Percentiles rank a stretch among this genome's conserved stretches.
Evolutionary conservation across 2,113 vertebrate genomes (phyloP).

Genomic region (Oryctolagus cuniculus): DNA sequence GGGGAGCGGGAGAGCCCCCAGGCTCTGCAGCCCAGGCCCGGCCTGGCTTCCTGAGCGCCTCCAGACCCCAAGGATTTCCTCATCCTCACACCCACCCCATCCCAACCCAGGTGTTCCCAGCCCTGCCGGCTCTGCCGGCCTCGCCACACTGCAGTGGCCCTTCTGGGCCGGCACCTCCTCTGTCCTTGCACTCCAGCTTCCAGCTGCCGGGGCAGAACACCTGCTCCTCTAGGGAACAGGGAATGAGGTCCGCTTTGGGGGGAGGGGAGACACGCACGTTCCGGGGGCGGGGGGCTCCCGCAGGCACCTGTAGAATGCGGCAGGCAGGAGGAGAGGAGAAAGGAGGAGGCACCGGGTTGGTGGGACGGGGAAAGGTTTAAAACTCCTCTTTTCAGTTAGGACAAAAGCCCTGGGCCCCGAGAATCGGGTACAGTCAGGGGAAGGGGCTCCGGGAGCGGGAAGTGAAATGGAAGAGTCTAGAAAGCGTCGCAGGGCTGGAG

Average conservation of each 20-base stretch:
- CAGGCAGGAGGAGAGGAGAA: neutral
- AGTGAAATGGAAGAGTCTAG: neutral
- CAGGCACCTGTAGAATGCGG: constrained; percentile 64
- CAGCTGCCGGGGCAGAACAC: neutral
- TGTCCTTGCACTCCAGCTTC: neutral
- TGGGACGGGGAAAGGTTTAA: neutral
- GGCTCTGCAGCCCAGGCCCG: neutral
- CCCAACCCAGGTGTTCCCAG: neutral
- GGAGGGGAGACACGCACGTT: no score
- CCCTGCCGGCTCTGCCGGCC: neutral
- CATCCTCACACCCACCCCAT: neutral
- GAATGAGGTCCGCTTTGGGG: neutral
- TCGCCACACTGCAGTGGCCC: constrained; percentile 1
- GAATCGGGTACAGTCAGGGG: no score
- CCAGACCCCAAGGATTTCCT: neutral
- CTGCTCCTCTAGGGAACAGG: neutral
- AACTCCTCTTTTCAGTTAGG: neutral
- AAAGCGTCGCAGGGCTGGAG: neutral
- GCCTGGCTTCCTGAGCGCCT: neutral
- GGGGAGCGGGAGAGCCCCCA: neutral
- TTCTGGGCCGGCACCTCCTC: neutral
- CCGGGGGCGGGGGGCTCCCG: neutral
- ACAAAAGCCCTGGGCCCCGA: neutral
- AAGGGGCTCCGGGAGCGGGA: neutral
- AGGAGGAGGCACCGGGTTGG: neutral